Conservation (phyloP, 2,888 invertebrate genomes). For the Dicyrtomina minuta region DNA sequence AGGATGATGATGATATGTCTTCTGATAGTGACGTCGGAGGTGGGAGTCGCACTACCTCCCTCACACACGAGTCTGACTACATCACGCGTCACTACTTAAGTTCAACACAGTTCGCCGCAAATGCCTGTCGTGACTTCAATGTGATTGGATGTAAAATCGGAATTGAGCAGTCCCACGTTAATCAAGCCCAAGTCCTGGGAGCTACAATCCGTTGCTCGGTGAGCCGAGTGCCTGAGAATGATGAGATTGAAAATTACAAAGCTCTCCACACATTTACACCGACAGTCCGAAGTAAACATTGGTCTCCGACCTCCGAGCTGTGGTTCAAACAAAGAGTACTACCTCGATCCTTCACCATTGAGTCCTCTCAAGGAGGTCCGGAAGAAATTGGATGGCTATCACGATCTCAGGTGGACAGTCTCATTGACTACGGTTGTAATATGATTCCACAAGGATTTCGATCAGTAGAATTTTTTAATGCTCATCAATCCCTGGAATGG, state of each 20-base stretch:
- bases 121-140: conserved; percentile 47
- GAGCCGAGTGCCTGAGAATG: conserved; percentile 21
- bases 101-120: conserved; percentile 57
- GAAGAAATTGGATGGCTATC: conserved; percentile 16
- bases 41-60: conserved; percentile 3
- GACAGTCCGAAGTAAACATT: conserved; percentile 38
- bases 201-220: conserved; percentile 43
- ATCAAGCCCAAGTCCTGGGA: conserved; percentile 43
- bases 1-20: conserved; percentile 32
- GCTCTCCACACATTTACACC: conserved; percentile 45
- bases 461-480: conserved; percentile 65
- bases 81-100: conserved; percentile 64
- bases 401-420: conserved; percentile 61
- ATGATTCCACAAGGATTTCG: conserved; percentile 71
- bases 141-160: conserved; percentile 35
- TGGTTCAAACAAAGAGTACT: conserved; percentile 34
- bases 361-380: background rate
- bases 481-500: conserved; percentile 72
- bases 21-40: background rate
- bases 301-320: conserved; percentile 34
- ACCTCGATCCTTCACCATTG: no score
- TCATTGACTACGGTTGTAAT: conserved; percentile 68
- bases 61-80: background rate
- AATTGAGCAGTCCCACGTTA: conserved; percentile 25
- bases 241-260: conserved; percentile 12